Percentiles rank a stretch among this genome's conserved stretches.
Evolutionary conservation across 2,888 invertebrate species (phyloP).

Genomic region (Marasmarcha lunaedactyla): DNA sequence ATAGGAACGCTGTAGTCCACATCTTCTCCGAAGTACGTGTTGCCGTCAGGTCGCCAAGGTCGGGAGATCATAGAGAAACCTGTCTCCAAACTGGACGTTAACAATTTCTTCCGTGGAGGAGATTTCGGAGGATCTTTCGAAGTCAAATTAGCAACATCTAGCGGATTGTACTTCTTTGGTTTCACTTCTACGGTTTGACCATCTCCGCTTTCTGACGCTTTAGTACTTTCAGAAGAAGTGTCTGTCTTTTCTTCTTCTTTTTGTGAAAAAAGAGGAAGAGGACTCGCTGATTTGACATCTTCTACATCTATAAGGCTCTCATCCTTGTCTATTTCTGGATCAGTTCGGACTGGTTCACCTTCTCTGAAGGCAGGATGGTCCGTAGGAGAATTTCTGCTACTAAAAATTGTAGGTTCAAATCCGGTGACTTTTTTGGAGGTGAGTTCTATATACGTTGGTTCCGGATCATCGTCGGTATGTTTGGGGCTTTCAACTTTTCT

Average conservation of each 20-base stretch:
- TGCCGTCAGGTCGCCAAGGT: conserved; percentile 71
- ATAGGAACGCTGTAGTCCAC: conserved; percentile 90
- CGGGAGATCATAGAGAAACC: conserved; percentile 66
- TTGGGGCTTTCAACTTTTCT: conserved; percentile 59
- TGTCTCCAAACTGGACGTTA: conserved; percentile 38
- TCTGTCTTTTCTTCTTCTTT: conserved; percentile 27
- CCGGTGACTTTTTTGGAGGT: conserved; percentile 48
- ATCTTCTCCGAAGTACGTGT: conserved; percentile 55
- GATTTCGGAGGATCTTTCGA: conserved; percentile 72
- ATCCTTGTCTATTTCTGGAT: conserved; percentile 61
- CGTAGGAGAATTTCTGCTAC: conserved; percentile 34
- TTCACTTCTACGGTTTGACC: conserved; percentile 41
- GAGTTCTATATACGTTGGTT: conserved; percentile 58
- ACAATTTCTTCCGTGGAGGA: conserved; percentile 60
- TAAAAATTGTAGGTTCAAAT: conserved; percentile 32
- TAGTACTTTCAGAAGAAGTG: conserved; percentile 28
- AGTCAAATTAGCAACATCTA: conserved; percentile 73
- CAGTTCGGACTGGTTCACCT: conserved; percentile 51
- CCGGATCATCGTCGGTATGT: conserved; percentile 39
- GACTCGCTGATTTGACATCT: conserved; percentile 49
- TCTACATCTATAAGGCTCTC: conserved; percentile 63
- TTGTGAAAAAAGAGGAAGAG: conserved; percentile 22
- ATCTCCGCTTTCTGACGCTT: conserved; percentile 32
- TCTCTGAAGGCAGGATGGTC: conserved; percentile 54
- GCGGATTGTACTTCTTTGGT: conserved; percentile 68